Conservation (phyloP, 1,140 invertebrate species). For the Hydropsyche tenuis region DNA sequence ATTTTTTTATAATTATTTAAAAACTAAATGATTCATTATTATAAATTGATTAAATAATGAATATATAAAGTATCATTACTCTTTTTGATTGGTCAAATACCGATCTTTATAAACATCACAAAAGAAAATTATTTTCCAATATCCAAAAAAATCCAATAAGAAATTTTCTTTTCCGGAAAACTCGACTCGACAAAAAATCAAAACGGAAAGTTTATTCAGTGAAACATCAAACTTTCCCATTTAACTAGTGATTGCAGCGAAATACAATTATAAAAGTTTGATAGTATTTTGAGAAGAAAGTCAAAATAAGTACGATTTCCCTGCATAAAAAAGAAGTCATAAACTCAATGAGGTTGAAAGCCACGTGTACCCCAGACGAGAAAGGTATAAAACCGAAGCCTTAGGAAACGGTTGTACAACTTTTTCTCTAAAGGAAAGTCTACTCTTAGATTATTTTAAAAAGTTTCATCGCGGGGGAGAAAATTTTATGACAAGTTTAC, state of each 20-base stretch:
- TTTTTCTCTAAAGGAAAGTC: constrained; percentile 45
- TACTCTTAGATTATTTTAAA: constrained; percentile 45
- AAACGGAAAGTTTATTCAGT: too few relatives aligned
- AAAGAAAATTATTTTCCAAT: background rate
- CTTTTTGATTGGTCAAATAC: too few relatives aligned
- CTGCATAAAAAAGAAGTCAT: constrained; percentile 36
- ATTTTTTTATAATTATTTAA: too few relatives aligned
- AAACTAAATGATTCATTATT: background rate
- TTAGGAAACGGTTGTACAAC: background rate
- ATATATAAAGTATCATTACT: background rate
- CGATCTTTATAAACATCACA: background rate
- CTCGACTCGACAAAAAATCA: background rate
- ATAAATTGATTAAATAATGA: background rate
- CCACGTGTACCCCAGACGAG: constrained; percentile 39
- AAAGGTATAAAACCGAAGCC: constrained; percentile 26
- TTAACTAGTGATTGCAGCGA: constrained; percentile 13
- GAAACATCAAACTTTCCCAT: too few relatives aligned
- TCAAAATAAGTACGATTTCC: constrained; percentile 7
- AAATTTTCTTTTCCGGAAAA: background rate
- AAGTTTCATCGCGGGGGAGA: constrained; percentile 39
- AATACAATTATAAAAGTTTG: constrained; percentile 22
- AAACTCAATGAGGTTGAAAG: constrained; percentile 48
- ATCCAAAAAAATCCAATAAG: background rate
- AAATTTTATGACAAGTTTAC: constrained; percentile 50
- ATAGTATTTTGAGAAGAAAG: constrained; percentile 17